Base-by-base conservation (phyloP, 2,888 invertebrate species). In the Anagyrus pseudococci region DNA sequence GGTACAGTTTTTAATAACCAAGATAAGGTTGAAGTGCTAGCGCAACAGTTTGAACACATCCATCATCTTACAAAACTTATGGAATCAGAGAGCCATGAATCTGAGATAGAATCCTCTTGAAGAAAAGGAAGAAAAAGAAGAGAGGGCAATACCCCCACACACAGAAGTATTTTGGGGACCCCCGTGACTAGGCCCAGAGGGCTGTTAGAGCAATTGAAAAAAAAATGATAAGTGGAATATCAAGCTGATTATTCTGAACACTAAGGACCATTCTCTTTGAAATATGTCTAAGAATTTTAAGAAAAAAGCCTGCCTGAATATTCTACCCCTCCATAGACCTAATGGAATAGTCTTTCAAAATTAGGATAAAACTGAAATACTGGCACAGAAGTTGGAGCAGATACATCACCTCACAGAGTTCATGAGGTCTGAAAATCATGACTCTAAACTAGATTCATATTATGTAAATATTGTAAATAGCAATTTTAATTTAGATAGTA, bases 231-330 rank as follows among this genome's bases (percentile, higher is more conserved):
- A n/a, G n/a, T n/a, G n/a, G n/a, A n/a, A n/a, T n/a, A n/a, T n/a
- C n/a, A n/a, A n/a, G n/a, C n/a, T n/a, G n/a, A n/a, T n/a, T n/a
- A n/a, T n/a, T n/a, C n/a, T n/a, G n/a, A n/a, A n/a, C n/a, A n/a
- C n/a, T n/a, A n/a, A n/a, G n/a, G 26, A 48, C 26, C 25, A 48
- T n/a, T 48, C 48, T 4, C 15, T 48, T 10, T 26, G 48, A 26
- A 48, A 48, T n/a, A n/a, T 48, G 3, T 26, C 48, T 13, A 48
- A 48, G 26, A 13, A 23, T 26, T 25, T 48, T 4, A 48, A 25
- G 7, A 48, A 48, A 26, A 25, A 23, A 3, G 10, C 17, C 4
- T 6, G 22, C 19, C 7, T 20, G 6, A 13, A 20, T 20, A 46
- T 46, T 6, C 46, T 22, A 8, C 46, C 20, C 20, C 23, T 46